phyloP scores from a whole-genome alignment of 2,113 vertebrate species.

The Indicator indicator region DNA sequence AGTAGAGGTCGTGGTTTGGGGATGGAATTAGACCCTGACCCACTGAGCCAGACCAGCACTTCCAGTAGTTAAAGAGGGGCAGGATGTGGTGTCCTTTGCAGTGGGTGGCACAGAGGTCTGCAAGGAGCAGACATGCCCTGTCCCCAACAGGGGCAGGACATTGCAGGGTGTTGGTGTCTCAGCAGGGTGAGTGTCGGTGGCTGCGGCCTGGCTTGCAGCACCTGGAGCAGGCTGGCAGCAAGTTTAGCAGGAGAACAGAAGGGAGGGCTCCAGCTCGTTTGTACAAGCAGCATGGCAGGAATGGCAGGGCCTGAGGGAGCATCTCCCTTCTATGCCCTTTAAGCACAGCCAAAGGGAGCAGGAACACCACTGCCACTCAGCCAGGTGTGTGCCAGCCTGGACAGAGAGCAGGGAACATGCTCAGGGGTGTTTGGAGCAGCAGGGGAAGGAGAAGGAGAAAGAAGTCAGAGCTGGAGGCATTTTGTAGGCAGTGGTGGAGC shows the following conservation, averaged over 20 bases:
- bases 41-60: not conserved
- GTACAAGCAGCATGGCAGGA: not conserved
- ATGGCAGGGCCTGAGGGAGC: not conserved
- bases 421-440: not conserved
- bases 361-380: accelerated
- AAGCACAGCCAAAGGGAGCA: accelerated
- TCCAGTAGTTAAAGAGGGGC: not conserved
- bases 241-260: not conserved
- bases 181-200: not conserved
- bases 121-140: not conserved
- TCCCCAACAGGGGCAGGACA: not conserved
- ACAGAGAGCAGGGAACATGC: accelerated
- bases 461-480: not conserved
- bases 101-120: not conserved
- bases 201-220: not conserved
- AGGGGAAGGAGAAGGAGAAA: not conserved
- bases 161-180: not conserved
- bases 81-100: not conserved
- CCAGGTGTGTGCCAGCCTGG: accelerated
- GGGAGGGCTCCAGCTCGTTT: not conserved
- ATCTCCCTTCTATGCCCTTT: not conserved
- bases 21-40: not conserved
- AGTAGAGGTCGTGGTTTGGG: not conserved
- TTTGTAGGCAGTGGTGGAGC: not conserved
- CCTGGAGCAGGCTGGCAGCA: not conserved